Base-by-base conservation (phyloP, 2,888 invertebrate species). In the Oscheius sp. region DNA sequence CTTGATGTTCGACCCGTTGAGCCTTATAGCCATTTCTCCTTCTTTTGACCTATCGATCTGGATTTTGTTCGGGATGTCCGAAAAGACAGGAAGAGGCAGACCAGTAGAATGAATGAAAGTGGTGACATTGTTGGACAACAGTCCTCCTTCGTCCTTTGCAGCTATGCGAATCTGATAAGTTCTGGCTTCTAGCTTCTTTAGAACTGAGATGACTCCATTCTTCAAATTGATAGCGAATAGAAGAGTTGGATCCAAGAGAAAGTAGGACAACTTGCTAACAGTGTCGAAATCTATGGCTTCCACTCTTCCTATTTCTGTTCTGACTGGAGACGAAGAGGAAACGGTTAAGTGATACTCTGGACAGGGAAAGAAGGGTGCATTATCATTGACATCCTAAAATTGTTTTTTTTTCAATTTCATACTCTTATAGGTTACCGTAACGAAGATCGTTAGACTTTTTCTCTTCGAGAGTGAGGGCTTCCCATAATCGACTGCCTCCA, bases 51-150 rank as follows among this genome's bases (percentile, higher is more conserved):
- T 11, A 32, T 58, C 58, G 10, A 35, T 13, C 9, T 7, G 59
- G 59, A 60, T 13, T 2, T 35, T 60, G 10, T 50, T 3, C 32
- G n/a, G 33, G 5, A 42, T 10, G 21, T 48, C 5, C 4, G 50
- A 21, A 10, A 9, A 32, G 50, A 65, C n/a, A 2, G 70, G 70
- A 10, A 59, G 48, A 42, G 59, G 59, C 3, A 42, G 58, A 47
- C 37, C n/a, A 32, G 58, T 37, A 11, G 58, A 57, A 58, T 70
- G 59, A 32, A 70, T 59, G 48, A 48, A 48, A 1, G 58, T 47
- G 10, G 70, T 70, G n/a, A 48, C 47, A 55, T 70, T 70, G 48
- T 70, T 70, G 10, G 70, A 70, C n/a, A 58, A 9, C 1, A 70
- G 13, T 13, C 70, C 70, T 21, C 70, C 58, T 10, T 55, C 37